Percentiles rank a stretch among this genome's conserved stretches.
Conservation (phyloP, 1,140 invertebrate genomes). For the Diabrotica undecimpunctata region DNA sequence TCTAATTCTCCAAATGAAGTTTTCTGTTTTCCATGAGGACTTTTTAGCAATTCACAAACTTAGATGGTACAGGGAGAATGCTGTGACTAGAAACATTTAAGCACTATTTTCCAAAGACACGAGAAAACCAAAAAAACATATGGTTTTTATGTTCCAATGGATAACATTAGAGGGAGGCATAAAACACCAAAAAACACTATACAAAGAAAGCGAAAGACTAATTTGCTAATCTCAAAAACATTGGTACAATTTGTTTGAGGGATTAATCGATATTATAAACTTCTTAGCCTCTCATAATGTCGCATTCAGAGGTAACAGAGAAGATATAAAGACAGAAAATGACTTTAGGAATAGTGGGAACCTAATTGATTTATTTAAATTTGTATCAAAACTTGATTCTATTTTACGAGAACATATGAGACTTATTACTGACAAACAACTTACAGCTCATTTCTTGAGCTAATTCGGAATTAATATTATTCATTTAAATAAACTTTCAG, state of each 20-base stretch:
- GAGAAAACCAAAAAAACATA: constrained; percentile 38
- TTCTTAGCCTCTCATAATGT: constrained; percentile 41
- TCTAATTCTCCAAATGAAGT: constrained; percentile 11
- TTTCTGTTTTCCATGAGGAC: constrained; percentile 39
- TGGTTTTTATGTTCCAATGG: constrained; percentile 35
- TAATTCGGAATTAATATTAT: too few species aligned
- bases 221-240: constrained; percentile 35
- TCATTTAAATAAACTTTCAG: too few species aligned
- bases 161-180: constrained; percentile 36
- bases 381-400: constrained; percentile 27
- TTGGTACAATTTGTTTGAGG: too few species aligned
- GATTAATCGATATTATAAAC: constrained; percentile 35
- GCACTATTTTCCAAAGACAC: constrained; percentile 30
- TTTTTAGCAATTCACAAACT: constrained; percentile 39
- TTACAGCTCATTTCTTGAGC: too few species aligned
- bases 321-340: constrained; percentile 25
- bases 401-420: constrained; percentile 30
- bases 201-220: constrained; percentile 36
- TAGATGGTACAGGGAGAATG: constrained; percentile 36
- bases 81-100: too few species aligned
- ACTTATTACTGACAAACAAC: too few species aligned
- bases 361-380: constrained; percentile 36
- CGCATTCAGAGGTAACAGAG: constrained; percentile 30
- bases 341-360: constrained; percentile 28
- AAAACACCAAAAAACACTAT: constrained; percentile 37